Evolutionary conservation across 1,140 invertebrate species (phyloP).

Genomic region (Melipona quadrifasciata): DNA sequence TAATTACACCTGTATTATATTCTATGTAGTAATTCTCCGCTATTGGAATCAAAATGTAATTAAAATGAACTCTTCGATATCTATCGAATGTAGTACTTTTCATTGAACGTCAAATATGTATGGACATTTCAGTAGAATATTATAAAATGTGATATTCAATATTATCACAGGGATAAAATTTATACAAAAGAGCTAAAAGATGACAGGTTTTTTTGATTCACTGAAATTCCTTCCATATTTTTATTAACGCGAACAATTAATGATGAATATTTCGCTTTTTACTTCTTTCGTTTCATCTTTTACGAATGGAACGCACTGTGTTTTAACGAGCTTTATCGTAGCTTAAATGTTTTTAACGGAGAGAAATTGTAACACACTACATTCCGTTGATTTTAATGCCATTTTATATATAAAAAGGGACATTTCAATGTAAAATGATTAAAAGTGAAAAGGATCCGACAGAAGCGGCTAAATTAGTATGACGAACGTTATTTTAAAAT

Average conservation of each 20-base stretch:
- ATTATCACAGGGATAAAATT: neutral
- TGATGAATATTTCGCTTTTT: neutral
- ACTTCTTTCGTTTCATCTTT: neutral
- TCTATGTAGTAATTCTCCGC: too few relatives aligned
- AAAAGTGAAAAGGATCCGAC: too few relatives aligned
- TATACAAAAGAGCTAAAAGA: neutral
- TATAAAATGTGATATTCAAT: neutral
- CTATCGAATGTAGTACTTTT: neutral
- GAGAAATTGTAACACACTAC: too few relatives aligned
- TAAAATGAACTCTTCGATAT: too few relatives aligned
- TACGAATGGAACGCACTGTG: neutral
- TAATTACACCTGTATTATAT: too few relatives aligned
- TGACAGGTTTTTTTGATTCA: neutral
- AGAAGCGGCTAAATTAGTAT: too few relatives aligned
- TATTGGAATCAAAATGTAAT: too few relatives aligned
- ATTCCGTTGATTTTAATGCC: too few relatives aligned
- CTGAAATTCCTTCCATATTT: neutral
- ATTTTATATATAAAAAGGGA: too few relatives aligned
- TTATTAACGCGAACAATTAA: neutral
- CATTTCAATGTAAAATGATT: too few relatives aligned
- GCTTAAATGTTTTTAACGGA: neutral
- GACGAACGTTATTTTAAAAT: too few relatives aligned
- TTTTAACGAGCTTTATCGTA: neutral
- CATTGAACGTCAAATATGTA: neutral
- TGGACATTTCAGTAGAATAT: neutral